Conservation (phyloP, 2,888 invertebrate species). For the Caenorhabditis sp. region DNA sequence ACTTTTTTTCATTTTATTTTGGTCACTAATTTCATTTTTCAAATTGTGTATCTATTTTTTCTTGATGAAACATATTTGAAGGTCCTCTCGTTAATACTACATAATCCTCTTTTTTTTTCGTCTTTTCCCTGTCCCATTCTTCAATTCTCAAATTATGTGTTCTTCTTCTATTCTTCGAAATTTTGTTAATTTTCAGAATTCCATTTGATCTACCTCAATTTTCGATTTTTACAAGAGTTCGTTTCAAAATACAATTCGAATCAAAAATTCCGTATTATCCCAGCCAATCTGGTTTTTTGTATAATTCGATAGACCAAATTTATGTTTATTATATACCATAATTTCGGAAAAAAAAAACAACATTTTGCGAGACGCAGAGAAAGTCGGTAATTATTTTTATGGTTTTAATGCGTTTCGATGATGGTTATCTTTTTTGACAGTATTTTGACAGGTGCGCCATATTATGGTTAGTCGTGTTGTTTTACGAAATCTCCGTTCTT, state of each 20-base stretch:
- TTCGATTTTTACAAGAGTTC: too few relatives aligned
- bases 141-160: not conserved
- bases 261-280: too few relatives aligned
- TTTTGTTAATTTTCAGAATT: too few relatives aligned
- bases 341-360: not conserved
- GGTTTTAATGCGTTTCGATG: not conserved
- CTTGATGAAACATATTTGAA: not conserved
- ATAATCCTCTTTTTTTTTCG: not conserved
- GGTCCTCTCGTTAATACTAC: not conserved
- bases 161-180: not conserved
- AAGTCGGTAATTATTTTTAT: not conserved
- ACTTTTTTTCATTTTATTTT: not conserved
- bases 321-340: not conserved
- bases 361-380: not conserved
- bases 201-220: too few relatives aligned
- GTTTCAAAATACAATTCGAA: too few relatives aligned
- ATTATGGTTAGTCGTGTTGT: not conserved
- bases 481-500: not conserved
- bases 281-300: not conserved
- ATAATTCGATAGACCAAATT: not conserved
- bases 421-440: conserved; percentile 1
- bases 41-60: not conserved
- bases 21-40: not conserved
- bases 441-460: not conserved
- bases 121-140: not conserved